Evolutionary conservation across 2,888 invertebrate genomes (phyloP), one percentile per base, ranked within the genome.

Genomic region (Limulus polyphemus): DNA sequence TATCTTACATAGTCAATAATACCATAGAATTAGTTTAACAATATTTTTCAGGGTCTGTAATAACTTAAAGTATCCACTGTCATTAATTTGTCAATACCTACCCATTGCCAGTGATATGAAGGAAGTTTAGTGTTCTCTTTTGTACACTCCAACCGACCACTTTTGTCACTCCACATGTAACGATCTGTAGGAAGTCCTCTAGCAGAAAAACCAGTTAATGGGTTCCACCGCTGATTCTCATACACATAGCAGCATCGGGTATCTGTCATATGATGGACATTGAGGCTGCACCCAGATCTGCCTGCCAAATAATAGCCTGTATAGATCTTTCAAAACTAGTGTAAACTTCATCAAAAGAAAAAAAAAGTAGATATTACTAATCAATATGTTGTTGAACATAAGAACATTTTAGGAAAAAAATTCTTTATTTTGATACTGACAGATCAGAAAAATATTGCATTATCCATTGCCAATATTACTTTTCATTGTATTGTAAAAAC

Each of bases 161-260:
- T 86, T 46, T 84, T 81, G 75, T 94, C 93, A 73, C 91, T 91
- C 93, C 94, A 94, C 84, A 89, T 88, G 62, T 72, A 71, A 12
- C 72, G 69, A 75, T 91, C 90, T 0, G 90, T 90, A 46, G 91
- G 90, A 58, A 91, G 78, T 16, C 90, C 88, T 68, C 89, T 85
- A 2, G 88, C 84, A 1, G 90, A 88, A 73, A 90, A 93, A 7
- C 92, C 92, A 65, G 88, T 86, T 4, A 93, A 81, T 0, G 92
- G 92, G 80, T 91, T 91, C 93, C 93, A 94, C 63, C 92, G 80
- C 77, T 94, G 93, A 75, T 94, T 94, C 79, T 94, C 94, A 75
- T 92, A 94, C 14, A 92, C 88, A 72, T 87, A 87, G 74, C 89
- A 89, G 70, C 85, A 87, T 76, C 90, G 87, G 12, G 86, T 86